phyloP scores from a whole-genome alignment of 2,888 invertebrate genomes.

The Villa cingulata region DNA sequence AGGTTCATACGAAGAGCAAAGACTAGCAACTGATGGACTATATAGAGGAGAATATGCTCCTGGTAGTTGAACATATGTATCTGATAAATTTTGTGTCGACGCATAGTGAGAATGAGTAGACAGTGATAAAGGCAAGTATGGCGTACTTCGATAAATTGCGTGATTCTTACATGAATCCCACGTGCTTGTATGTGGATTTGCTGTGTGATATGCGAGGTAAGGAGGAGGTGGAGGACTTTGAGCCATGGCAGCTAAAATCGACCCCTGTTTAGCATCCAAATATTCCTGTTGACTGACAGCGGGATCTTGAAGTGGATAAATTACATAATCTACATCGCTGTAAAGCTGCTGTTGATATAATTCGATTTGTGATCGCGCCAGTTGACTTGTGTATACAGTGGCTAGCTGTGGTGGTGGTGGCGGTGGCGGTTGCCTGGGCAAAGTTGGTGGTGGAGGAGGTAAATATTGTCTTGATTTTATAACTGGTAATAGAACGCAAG shows the following conservation, averaged over 20 bases:
- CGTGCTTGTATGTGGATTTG: slow-evolving; percentile 22
- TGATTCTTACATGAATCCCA: slow-evolving; percentile 47
- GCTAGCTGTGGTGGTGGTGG: slow-evolving; percentile 55
- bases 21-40: slow-evolving; percentile 49
- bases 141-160: slow-evolving; percentile 68
- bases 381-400: slow-evolving; percentile 54
- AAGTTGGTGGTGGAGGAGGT: slow-evolving; percentile 57
- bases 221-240: slow-evolving; percentile 45
- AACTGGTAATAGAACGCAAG: slow-evolving; percentile 45
- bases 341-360: slow-evolving; percentile 80
- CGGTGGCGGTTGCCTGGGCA: slow-evolving; percentile 44
- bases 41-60: slow-evolving; percentile 47
- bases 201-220: slow-evolving; percentile 41
- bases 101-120: slow-evolving; percentile 58
- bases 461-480: slow-evolving; percentile 47
- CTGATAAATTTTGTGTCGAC: slow-evolving; percentile 66
- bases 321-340: slow-evolving; percentile 83
- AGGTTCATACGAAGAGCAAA: slow-evolving; percentile 51
- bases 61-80: slow-evolving; percentile 57
- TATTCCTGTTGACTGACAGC: slow-evolving; percentile 83
- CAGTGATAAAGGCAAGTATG: slow-evolving; percentile 56
- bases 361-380: slow-evolving; percentile 64
- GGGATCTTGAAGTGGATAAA: slow-evolving; percentile 81
- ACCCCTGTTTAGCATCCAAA: slow-evolving; percentile 65
- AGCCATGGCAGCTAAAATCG: slow-evolving; percentile 50